Conservation (phyloP, 2,797 vertebrate genomes). For the Platyrinchus mystaceus region DNA sequence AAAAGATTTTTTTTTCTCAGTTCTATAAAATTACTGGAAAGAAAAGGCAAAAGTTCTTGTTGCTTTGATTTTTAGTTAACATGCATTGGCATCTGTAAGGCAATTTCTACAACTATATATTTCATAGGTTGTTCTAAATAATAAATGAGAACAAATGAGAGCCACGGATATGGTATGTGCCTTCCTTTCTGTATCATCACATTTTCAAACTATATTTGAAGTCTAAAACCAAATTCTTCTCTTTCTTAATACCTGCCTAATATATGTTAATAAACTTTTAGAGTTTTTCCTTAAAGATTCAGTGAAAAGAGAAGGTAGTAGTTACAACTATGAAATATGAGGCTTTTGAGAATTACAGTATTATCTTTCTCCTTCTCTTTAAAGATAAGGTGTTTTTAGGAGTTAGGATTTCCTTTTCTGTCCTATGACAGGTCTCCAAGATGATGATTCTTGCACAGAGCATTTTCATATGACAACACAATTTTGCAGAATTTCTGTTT, state of each 20-base stretch:
- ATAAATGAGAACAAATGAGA: background rate
- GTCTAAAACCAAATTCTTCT: background rate
- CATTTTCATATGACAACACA: background rate
- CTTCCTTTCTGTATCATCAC: background rate
- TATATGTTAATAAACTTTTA: background rate
- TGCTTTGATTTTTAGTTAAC: background rate
- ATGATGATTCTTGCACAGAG: background rate
- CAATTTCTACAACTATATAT: background rate
- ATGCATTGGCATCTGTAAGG: background rate
- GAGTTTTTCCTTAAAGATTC: background rate
- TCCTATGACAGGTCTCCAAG: background rate
- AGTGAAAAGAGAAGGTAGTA: background rate
- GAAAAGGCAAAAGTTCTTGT: background rate
- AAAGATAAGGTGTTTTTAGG: background rate
- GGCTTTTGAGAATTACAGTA: background rate
- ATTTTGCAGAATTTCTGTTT: background rate
- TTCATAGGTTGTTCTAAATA: background rate
- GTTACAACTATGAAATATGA: background rate
- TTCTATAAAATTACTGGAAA: background rate
- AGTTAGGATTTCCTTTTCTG: background rate
- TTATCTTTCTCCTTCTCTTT: background rate
- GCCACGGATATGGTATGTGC: background rate
- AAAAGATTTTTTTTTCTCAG: background rate
- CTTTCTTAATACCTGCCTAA: background rate
- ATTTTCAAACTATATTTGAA: background rate